phyloP scores from a whole-genome alignment of 2,797 vertebrate species.

The Bufotes viridis region DNA sequence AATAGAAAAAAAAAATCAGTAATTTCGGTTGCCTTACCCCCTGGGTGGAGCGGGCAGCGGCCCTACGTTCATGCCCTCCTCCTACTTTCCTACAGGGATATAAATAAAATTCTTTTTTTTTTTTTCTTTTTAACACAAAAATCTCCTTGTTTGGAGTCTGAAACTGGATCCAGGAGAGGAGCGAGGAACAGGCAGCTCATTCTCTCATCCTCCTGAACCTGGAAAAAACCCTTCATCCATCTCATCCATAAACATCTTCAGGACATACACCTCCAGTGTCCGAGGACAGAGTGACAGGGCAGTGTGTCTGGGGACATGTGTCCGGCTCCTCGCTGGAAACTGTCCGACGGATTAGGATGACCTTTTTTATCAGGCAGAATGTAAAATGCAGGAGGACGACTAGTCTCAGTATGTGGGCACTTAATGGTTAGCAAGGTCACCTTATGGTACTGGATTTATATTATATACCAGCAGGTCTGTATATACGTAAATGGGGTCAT shows the following conservation, averaged over 20 bases:
- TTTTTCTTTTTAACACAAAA: slow-evolving; percentile 57
- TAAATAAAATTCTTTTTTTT: slow-evolving; percentile 41
- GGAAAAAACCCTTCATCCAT: neutral
- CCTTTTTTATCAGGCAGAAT: neutral
- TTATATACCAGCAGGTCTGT: no score
- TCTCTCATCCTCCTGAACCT: slow-evolving; percentile 54
- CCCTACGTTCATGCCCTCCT: slow-evolving; percentile 59
- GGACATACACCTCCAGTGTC: slow-evolving; percentile 18
- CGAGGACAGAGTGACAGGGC: neutral
- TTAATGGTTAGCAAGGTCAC: neutral
- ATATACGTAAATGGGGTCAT: no score
- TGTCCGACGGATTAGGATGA: neutral
- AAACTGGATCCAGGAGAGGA: slow-evolving; percentile 6
- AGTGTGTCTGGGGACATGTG: neutral
- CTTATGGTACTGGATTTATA: neutral
- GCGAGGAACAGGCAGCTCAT: slow-evolving; percentile 57
- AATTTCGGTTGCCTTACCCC: slow-evolving; percentile 41
- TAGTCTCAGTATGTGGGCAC: neutral
- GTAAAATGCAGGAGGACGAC: neutral
- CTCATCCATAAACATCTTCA: slow-evolving; percentile 55
- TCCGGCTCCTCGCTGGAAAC: neutral
- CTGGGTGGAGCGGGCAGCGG: slow-evolving; percentile 16
- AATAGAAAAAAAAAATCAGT: neutral
- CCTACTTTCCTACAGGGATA: slow-evolving; percentile 64
- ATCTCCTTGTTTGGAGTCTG: slow-evolving; percentile 59